A percentile compares a stretch with the other conserved stretches of the same genome.
phyloP scores from a whole-genome alignment of 2,888 invertebrate species.

The Mylabris sibirica region DNA sequence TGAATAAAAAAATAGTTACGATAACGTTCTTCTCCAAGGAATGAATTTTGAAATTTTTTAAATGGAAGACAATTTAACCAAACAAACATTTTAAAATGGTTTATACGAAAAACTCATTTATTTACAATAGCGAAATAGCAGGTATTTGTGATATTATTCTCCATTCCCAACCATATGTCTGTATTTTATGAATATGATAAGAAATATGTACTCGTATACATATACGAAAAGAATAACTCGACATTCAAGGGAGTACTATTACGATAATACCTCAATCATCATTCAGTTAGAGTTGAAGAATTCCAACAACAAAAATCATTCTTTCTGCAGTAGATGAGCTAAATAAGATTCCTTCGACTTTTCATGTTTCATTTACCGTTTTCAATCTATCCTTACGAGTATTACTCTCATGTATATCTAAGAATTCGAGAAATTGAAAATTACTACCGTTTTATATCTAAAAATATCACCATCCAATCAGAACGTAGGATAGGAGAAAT shows the following conservation, averaged over 20 bases:
- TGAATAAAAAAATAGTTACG: no score
- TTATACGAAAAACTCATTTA: background rate
- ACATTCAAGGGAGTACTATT: no score
- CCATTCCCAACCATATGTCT: background rate
- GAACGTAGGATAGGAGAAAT: background rate
- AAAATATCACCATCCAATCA: background rate
- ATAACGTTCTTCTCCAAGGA: no score
- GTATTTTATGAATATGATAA: background rate
- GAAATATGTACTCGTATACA: background rate
- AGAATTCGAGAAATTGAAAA: background rate
- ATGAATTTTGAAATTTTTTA: no score
- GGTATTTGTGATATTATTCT: background rate
- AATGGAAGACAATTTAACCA: no score
- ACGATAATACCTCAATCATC: background rate
- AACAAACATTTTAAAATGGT: background rate
- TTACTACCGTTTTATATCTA: background rate
- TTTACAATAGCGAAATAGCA: background rate
- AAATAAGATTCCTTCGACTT: constrained; percentile 4
- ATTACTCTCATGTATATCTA: no score
- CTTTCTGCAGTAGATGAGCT: background rate
- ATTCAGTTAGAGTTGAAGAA: background rate
- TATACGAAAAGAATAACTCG: no score
- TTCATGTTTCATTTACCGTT: background rate
- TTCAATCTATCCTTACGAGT: background rate
- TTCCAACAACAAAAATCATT: constrained; percentile 3